Base-by-base conservation (phyloP, 2,113 vertebrate genomes). In the Indri indri region DNA sequence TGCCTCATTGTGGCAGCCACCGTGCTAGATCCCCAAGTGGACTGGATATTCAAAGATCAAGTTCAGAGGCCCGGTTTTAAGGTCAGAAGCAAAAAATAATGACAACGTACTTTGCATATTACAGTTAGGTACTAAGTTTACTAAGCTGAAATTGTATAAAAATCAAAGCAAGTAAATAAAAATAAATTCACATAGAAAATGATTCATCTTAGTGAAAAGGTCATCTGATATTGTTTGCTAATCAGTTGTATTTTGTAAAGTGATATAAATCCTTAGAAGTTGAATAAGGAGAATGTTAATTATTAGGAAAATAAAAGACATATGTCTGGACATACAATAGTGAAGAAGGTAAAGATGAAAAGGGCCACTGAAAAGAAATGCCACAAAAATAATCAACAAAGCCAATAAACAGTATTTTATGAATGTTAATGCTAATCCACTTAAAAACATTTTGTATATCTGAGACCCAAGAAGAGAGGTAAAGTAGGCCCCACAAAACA, bases 131-230 rank as follows among this genome's bases (percentile, higher is more conserved):
- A 90, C 34, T 65, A 27, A 95, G 47, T 91, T 83, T 65, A 87
- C 17, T 12, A 59, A 93, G 52, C 30, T 88, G 13, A 90, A 76
- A 70, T 70, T 94, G 25, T 47, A 22, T 68, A 91, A 81, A 93
- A 91, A 92, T 88, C 34, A 85, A 95, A 95, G 59, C 16, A 94
- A 83, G 27, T 32, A 97, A 90, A 91, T 94, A 84, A 90, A 91
- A 93, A 92, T 92, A 52, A 92, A 63, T 17, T 81, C 45, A 85
- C 32, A 37, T 52, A 79, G 71, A 91, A 95, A 94, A 83, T 37
- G 16, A 88, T 59, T 74, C 34, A 86, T 88, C 34, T 82, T 79
- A 88, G 23, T 74, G n/a, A 40, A 94, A 74, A 95, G 11, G 68
- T 50, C 63, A 79, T 63, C 34, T 82, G 63, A 13, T 57, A 30